phyloP scores from a whole-genome alignment of 2,797 vertebrate genomes.

The Bucorvus abyssinicus region DNA sequence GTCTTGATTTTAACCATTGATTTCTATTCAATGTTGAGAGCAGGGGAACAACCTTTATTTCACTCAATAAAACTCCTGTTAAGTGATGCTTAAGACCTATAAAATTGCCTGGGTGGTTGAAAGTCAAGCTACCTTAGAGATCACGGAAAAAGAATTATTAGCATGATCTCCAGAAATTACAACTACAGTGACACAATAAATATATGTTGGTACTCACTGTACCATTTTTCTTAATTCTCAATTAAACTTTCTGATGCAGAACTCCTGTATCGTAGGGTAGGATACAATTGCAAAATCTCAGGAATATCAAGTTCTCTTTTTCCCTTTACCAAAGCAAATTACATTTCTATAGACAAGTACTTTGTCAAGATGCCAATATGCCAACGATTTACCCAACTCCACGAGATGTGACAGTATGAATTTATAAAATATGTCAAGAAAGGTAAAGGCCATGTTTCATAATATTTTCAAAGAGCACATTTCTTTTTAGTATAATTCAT shows the following conservation, averaged over 20 bases:
- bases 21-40: neutral
- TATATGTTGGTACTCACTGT: neutral
- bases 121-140: neutral
- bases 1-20: neutral
- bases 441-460: neutral
- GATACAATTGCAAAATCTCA: neutral
- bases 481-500: neutral
- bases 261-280: neutral
- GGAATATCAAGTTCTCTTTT: neutral
- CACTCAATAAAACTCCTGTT: neutral
- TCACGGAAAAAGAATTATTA: neutral
- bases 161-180: neutral
- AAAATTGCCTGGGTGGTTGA: neutral
- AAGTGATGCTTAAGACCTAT: neutral
- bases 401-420: neutral
- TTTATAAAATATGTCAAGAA: neutral
- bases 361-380: neutral
- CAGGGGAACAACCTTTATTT: neutral
- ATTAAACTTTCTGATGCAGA: neutral
- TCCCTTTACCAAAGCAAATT: neutral
- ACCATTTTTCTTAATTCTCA: neutral
- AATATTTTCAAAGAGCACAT: neutral
- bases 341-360: neutral
- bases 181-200: neutral
- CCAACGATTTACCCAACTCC: neutral